Conservation (phyloP, 2,888 invertebrate species). For the Syrphus vitripennis region DNA sequence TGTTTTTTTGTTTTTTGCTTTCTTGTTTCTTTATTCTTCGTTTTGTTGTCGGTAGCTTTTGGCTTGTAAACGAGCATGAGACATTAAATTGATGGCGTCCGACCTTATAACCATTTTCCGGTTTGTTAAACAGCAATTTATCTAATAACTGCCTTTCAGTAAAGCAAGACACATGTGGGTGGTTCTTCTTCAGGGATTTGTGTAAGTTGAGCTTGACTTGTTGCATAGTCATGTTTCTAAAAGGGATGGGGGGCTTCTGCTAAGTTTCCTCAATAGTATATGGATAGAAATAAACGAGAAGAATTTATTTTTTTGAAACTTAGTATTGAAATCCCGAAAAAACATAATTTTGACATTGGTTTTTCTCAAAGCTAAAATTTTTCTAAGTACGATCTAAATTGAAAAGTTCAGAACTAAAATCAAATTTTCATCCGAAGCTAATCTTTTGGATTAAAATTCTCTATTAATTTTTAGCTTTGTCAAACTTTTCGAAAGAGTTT, state of each 20-base stretch:
- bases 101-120: conserved; percentile 49
- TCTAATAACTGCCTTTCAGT: conserved; percentile 29
- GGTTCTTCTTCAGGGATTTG: background rate
- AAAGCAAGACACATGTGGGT: background rate
- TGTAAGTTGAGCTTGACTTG: background rate
- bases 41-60: conserved; percentile 23
- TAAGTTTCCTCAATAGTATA: background rate
- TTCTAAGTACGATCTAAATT: too few relatives aligned
- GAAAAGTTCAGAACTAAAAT: too few relatives aligned
- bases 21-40: background rate
- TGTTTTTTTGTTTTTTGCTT: background rate
- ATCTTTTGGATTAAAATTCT: too few relatives aligned
- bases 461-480: too few relatives aligned
- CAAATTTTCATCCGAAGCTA: too few relatives aligned
- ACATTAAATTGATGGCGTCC: conserved; percentile 57
- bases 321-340: too few relatives aligned
- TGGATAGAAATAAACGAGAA: too few relatives aligned
- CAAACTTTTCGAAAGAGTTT: too few relatives aligned
- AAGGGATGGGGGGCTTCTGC: background rate
- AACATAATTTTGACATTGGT: too few relatives aligned
- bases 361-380: too few relatives aligned
- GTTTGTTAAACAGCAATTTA: conserved; percentile 49
- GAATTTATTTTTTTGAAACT: too few relatives aligned
- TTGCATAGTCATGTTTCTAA: background rate
- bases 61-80: conserved; percentile 22